Evolutionary conservation across 92 coral and sea anemone genomes (phyloP), one percentile per base, ranked within the genome.

Genomic region (Chrysogorgia sp.): DNA sequence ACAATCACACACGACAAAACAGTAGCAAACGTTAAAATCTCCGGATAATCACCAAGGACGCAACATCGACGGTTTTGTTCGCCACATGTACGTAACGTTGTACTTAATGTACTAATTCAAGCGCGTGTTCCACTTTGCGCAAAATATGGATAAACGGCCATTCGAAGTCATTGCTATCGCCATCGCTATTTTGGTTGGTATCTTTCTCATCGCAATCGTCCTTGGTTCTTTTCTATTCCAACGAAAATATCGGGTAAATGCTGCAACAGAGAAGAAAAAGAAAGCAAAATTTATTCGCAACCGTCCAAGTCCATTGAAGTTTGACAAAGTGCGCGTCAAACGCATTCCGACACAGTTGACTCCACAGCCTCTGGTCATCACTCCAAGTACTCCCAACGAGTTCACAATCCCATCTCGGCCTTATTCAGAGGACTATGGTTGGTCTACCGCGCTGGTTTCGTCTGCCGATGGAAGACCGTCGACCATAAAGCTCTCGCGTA

Each of bases 291-390:
- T 68, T 23, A 43, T 47, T 20, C 58, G 75, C 14, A 35, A 41
- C 24, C 75, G 75, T 21, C 75, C 75, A 43, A 47, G 58, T 10
- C 75, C 75, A 3, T 68, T 68, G 35, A 22, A 35, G 21, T 37
- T 68, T 13, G 75, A 68, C 75, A 58, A 68, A 68, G 58, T 68
- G 24, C 58, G 75, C 26, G 26, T 41, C 58, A 17, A 45, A 22
- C 75, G 75, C 7, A 23, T 68, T 23, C 75, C 58, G 52, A 41
- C 75, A 10, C 75, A 68, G 58, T 68, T 68, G 22, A 68, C 57
- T 1, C 75, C 75, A 2, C 53, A 47, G 15, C 53, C 10, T 12
- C 40, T 68, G 75, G 75, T 68, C 1, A 68, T 68, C 37, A 68
- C 75, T 9, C 75, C 75, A 3, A 68, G 58, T 2, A 68, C 75